Base-by-base conservation (phyloP, 2,888 invertebrate species). In the Clunio marinus region DNA sequence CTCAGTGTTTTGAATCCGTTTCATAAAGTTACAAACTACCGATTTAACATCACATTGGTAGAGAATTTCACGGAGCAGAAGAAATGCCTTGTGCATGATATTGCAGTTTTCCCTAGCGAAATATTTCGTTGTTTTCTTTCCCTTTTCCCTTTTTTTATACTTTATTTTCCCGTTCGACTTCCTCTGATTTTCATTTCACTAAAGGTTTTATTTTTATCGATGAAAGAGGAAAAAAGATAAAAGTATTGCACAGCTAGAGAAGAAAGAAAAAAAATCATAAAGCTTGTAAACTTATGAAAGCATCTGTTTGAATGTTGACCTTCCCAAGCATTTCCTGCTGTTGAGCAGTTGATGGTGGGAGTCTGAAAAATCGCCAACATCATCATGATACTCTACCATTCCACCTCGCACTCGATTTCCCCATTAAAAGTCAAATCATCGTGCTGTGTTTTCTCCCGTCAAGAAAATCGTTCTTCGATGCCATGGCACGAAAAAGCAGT, bases 371-470 rank as follows among this genome's bases (percentile, higher is more conserved):
- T 62, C 62, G n/a, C n/a, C n/a, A 62, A 37, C 62, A 41, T 41
- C 41, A 37, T 60, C 24, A 5, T 24, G 62, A 28, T 41, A n/a
- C 15, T 32, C 10, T 32, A 7, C 4, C 4, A 32, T 32, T 7
- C 5, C 3, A n/a, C 15, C 13, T 41, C 20, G 15, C n/a, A 32
- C 15, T 59, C 17, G 15, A 15, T 58, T 59, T 17, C 15, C 32
- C 8, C 32, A 28, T 32, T 59, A 59, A 62, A 62, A 62, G 63
- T 63, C 46, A 46, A n/a, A 63, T 60, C 63, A 63, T 60, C 60
- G 24, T 63, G 45, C 63, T 37, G 59, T 22, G 13, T n/a, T 57
- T 17, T 32, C 10, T 4, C 41, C 41, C 10, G 22, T 51, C 51
- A 51, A 51, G 22, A 17, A 22, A 41, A 41, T 51, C 17, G 4